Evolutionary conservation across 2,113 vertebrate genomes (phyloP), one percentile per base, ranked within the genome.

Genomic region (Marmota flaviventris): DNA sequence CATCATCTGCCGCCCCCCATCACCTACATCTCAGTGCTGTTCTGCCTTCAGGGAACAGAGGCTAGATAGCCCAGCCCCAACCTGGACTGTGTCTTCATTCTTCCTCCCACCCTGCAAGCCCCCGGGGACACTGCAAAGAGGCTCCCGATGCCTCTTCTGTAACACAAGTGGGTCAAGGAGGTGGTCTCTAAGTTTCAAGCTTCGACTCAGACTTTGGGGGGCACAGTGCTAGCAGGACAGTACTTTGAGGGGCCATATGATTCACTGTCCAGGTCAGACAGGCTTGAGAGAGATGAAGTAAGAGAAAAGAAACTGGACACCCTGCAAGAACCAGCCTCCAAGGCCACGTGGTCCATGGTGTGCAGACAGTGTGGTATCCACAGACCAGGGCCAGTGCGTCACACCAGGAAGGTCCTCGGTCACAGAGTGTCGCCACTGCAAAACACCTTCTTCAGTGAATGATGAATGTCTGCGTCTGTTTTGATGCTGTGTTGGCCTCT

Each of bases 61-160:
- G 32, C 7, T 8, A 18, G 27, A 56, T 4, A 2, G 0, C 45
- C 45, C 25, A 45, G 8, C 9, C 10, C 42, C 0, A 29, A 9
- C 53, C 42, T 76, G 5, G 24, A 11, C 53, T 27, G 3, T 1
- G 42, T 37, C 53, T 63, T 48, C 32, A 8, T 48, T 48, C 32
- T 75, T 61, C 69, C 9, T 29, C 34, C 42, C n/a, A 22, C 27
- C 18, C 24, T 58, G 37, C 61, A 39, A 63, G 27, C 24, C 75
- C 34, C 34, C 14, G 8, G 16, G 61, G 42, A 20, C 24, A 32
- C 42, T 34, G 1, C 3, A 25, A n/a, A 61, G 9, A 10, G 5
- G 73, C 32, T 37, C 61, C 61, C 56, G 22, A 13, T 22, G 58
- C 69, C 24, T 84, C 24, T 22, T 29, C 56, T 34, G 3, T 20